A percentile compares a stretch with the other conserved stretches of the same genome.
phyloP scores from a whole-genome alignment of 2,888 invertebrate genomes.

The Onthophagus sagittarius region DNA sequence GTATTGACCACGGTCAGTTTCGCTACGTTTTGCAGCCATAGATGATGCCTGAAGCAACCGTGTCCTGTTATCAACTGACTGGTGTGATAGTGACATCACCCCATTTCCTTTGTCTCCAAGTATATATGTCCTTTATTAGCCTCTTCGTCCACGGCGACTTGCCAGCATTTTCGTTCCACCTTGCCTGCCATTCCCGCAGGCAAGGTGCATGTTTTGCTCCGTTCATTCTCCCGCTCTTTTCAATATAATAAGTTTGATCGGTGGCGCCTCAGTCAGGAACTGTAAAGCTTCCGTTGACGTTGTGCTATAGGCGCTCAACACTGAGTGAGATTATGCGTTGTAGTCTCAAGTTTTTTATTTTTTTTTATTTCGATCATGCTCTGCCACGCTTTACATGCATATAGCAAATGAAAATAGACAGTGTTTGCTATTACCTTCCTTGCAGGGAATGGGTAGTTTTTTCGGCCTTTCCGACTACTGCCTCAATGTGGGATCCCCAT shows the following conservation, averaged over 20 bases:
- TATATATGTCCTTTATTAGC: not conserved
- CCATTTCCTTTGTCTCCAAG: not conserved
- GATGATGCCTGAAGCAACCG: no score
- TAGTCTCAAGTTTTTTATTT: no score
- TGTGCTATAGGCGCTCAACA: not conserved
- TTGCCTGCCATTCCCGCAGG: not conserved
- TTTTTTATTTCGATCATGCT: no score
- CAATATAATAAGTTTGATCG: not conserved
- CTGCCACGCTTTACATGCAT: no score
- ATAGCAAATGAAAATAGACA: no score
- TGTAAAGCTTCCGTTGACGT: not conserved
- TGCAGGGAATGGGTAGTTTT: no score
- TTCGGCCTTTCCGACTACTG: no score
- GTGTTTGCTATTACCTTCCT: no score
- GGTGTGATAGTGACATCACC: not conserved
- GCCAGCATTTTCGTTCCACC: not conserved
- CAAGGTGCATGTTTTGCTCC: no score
- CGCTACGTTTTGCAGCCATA: no score
- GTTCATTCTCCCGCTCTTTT: not conserved
- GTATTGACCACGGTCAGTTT: no score
- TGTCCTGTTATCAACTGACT: not conserved
- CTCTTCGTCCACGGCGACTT: not conserved
- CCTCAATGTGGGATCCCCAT: no score
- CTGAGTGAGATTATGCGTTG: not conserved
- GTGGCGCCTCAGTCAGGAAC: not conserved